Evolutionary conservation across 2,797 vertebrate genomes (phyloP), one percentile per base, ranked within the genome.

Genomic region (Nasua narica): DNA sequence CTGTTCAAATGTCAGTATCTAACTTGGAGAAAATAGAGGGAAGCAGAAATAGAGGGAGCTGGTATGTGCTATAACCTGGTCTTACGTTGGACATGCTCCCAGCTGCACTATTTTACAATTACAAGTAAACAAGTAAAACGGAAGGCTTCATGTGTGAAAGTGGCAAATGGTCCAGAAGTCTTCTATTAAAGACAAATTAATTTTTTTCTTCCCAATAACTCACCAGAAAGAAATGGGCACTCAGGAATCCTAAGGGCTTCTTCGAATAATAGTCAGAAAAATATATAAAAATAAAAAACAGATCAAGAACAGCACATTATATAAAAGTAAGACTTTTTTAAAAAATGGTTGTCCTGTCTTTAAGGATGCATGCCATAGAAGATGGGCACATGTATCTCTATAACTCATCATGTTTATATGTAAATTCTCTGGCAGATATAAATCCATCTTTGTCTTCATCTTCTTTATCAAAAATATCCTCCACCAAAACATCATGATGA

Each of bases 391-490:
- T 0, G 0, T 16, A 91, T 92, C 70, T 97, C 98, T 98, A 99
- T 76, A 99, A 99, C 96, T 99, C 99, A 85, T 99, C 99, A 0
- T 99, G 99, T 96, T 99, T 99, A 98, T 99, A 99, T 0, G 99
- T 99, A 97, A 99, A 99, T 98, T 99, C 99, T 97, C 99, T 99
- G 58, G 99, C 99, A 94, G 99, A 99, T 98, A 99, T 99, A 98
- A 99, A 99, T 46, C 99, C 99, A 13, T 99, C 99, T 87, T 98
- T 98, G 96, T 99, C 99, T 98, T 99, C 98, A 96, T 99, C 99
- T 98, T 99, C 99, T 98, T 99, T 99, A 97, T 99, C 98, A 98
- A 99, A 99, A 97, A 99, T 99, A 88, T 99, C 99, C 83, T 99
- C 99, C 91, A 99, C 98, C 99, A 99, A 99, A 97, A 98, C 98